These are phyloP conservation scores for Temnothorax nylanderi DNA, from an alignment of 1,140 invertebrate genomes.

Conservation along the genomic window DNA sequence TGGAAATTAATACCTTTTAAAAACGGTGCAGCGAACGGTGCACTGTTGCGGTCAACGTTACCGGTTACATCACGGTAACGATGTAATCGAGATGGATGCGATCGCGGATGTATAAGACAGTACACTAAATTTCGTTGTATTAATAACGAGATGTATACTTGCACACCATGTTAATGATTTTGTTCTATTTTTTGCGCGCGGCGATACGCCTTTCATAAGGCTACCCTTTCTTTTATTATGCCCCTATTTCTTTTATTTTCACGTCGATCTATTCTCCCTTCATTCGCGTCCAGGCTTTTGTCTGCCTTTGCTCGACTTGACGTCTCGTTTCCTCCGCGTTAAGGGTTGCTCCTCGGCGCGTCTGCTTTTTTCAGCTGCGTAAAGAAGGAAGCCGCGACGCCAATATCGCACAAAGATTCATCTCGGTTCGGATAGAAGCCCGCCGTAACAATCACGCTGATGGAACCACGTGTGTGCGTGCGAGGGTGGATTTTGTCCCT, in stretches of 20 bases:
- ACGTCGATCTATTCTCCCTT: constrained; percentile 54
- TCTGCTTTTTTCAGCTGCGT: constrained; percentile 46
- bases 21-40: not conserved
- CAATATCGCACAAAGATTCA: constrained; percentile 58
- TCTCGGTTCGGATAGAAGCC: constrained; percentile 31
- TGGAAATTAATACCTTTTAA: constrained; percentile 1
- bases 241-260: constrained; percentile 58
- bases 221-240: constrained; percentile 40
- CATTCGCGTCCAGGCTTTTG: constrained; percentile 55
- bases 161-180: constrained; percentile 14
- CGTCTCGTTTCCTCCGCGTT: constrained; percentile 57
- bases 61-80: constrained; percentile 20
- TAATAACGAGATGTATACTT: constrained; percentile 13
- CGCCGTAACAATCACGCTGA: constrained; percentile 55
- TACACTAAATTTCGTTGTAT: constrained; percentile 34
- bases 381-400: constrained; percentile 57
- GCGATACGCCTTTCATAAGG: not conserved
- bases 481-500: constrained; percentile 43
- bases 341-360: constrained; percentile 45
- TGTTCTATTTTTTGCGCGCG: not conserved
- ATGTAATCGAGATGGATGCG: constrained; percentile 30
- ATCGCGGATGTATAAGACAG: constrained; percentile 7
- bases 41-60: not conserved
- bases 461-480: constrained; percentile 46
- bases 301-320: constrained; percentile 60